Base-by-base conservation (phyloP, 2,888 invertebrate species). In the Spilosoma lubricipeda region DNA sequence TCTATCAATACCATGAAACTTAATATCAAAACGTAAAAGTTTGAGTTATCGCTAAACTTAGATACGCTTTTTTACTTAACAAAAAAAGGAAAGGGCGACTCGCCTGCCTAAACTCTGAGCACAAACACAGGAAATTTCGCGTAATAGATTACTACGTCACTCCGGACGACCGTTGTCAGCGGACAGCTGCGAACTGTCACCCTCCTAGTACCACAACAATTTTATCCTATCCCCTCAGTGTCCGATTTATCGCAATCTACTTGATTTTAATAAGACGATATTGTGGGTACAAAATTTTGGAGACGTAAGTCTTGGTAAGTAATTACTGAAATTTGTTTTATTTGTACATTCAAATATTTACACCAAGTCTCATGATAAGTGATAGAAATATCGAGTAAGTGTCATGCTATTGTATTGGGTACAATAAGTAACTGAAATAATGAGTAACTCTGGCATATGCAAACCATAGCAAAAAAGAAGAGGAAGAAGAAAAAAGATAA, bases 81-180 rank as follows among this genome's bases (percentile, higher is more conserved):
- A 67, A 82, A 84, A n/a, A 82, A 82, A 81, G 77, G 81, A 79
- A 80, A 82, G 81, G 80, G 78, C 78, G 72, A 81, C 80, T 81
- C 79, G 80, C 80, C 73, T 59, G 74, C 68, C 80, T 80, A 79
- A 80, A 83, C 83, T 81, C 73, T 76, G 72, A 66, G 71, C 69
- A 82, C 80, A 82, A 82, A 79, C 79, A 77, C 73, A 67, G 80
- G 76, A 80, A 85, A 85, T 87, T 84, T 77, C 76, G 83, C 84
- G 89, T 92, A 92, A 92, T 92, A 92, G 91, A 93, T 92, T 90
- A 93, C 90, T 83, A 87, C 90, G 91, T 91, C 92, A 91, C 85
- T 86, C 86, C 75, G 71, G 81, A 79, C 86, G 90, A 90, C 92
- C 92, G 92, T 90, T 91, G 92, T 92, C 92, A 91, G 82, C 87